Evolutionary conservation across 1,140 invertebrate genomes (phyloP).

Genomic region (Apis laboriosa): DNA sequence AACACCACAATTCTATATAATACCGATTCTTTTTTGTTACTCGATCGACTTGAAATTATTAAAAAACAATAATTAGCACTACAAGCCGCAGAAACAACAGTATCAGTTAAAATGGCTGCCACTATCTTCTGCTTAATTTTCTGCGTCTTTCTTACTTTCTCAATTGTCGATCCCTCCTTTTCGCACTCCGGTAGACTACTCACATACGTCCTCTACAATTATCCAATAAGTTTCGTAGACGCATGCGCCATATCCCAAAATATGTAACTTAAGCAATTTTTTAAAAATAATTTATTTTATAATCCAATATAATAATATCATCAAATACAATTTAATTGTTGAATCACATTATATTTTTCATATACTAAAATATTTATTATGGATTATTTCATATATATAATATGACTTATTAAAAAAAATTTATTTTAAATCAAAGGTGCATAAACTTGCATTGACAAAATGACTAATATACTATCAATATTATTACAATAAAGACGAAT

Average conservation of each 20-base stretch:
- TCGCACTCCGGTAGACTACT: conserved; percentile 27
- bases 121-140: conserved; percentile 57
- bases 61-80: conserved; percentile 25
- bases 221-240: neutral
- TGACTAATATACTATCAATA: neutral
- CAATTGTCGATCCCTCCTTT: conserved; percentile 39
- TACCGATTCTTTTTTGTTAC: neutral
- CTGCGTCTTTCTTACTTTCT: conserved; percentile 44
- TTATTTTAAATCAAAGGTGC: neutral
- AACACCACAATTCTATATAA: conserved; percentile 11
- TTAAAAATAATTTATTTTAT: neutral
- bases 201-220: conserved; percentile 37
- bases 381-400: too few species aligned
- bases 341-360: neutral
- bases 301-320: neutral
- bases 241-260: conserved; percentile 23
- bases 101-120: conserved; percentile 61
- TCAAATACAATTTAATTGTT: neutral
- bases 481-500: neutral
- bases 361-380: neutral
- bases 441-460: neutral
- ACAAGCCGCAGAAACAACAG: conserved; percentile 31
- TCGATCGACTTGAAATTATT: conserved; percentile 1
- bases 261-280: conserved; percentile 18
- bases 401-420: neutral